Evolutionary conservation across 2,888 invertebrate genomes (phyloP).

Genomic region (Eristalis arbustorum): DNA sequence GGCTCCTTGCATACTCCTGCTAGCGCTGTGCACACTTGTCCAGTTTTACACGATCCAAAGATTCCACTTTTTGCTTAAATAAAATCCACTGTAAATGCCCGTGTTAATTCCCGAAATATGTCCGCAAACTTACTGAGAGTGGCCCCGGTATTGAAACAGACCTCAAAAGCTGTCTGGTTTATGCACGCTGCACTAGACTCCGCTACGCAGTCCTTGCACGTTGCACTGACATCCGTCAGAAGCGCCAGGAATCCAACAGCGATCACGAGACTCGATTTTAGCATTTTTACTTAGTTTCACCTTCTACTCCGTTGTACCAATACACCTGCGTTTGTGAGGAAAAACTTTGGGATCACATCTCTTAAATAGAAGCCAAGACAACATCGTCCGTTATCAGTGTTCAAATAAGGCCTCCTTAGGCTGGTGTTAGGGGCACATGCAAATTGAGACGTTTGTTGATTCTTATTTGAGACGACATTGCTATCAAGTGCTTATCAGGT

Average conservation of each 20-base stretch:
- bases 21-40: background rate
- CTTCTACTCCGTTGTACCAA: background rate
- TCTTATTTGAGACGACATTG: no score
- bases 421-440: background rate
- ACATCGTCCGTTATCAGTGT: background rate
- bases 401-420: background rate
- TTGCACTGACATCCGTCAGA: background rate
- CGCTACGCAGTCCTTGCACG: background rate
- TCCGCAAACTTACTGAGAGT: no score
- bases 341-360: background rate
- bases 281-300: background rate
- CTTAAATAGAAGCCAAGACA: background rate
- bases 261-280: background rate
- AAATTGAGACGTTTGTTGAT: background rate
- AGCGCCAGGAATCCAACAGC: background rate
- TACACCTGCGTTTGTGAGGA: background rate
- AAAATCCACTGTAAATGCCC: no score
- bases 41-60: background rate
- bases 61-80: background rate
- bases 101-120: no score
- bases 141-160: slow-evolving; percentile 1
- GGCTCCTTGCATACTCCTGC: background rate
- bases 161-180: background rate
- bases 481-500: no score
- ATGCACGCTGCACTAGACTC: background rate